Evolutionary conservation across 2,113 vertebrate genomes (phyloP), one percentile per base, ranked within the genome.

Genomic region (Conger conger): DNA sequence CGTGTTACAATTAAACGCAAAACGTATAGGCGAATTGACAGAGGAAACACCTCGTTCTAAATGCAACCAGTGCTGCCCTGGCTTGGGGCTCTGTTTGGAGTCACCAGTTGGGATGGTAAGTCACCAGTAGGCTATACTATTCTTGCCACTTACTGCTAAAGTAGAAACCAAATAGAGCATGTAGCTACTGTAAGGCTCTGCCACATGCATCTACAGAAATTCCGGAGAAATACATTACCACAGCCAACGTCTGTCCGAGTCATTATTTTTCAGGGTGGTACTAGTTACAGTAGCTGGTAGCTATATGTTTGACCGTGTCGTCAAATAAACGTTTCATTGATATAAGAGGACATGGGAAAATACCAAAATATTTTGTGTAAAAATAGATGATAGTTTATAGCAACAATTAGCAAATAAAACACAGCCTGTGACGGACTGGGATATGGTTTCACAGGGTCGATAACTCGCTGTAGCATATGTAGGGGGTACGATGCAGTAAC

Each of bases 181-280:
- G 82, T 53, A 45, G 50, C 23, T n/a, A 15, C 18, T 33, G 35
- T n/a, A 54, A 76, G 27, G 50, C 53, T 45, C 60, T 7, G 77
- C 50, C 1, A 23, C 50, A 20, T n/a, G 38, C 35, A 68, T 7
- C 38, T 36, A 50, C 18, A 36, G n/a, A 83, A 77, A 76, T 36
- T 63, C 40, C 82, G 68, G 40, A 45, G 82, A 76, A 40, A 83
- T 76, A 30, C 18, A 83, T 45, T 83, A 83, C 36, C 36, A 76
- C 8, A 9, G 63, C 63, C 35, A 76, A 68, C 8, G 30, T 38
- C 38, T 38, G 11, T 50, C 6, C n/a, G 2, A 3, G 63, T 76
- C 68, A 76, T 45, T 76, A 76, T 68, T 76, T 83, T 68, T n/a
- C 27, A 83, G 68, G 33, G 27, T 23, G 23, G 73, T 76, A 50